Evolutionary conservation across 23 tunicate genomes (phyloP), one percentile per base, ranked within the genome.

Genomic region (Pegea sp.): DNA sequence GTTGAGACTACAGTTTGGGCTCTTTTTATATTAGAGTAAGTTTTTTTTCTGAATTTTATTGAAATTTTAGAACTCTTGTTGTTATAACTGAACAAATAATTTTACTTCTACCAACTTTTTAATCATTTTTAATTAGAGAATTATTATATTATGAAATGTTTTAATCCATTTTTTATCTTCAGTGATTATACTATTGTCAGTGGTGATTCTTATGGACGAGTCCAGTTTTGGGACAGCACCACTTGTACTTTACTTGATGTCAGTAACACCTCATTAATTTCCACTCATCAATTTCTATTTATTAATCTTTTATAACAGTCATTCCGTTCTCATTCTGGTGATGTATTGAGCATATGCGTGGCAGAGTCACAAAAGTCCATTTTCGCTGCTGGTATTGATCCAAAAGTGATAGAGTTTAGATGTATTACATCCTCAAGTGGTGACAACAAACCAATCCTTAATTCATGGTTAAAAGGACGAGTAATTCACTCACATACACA

Each of bases 151-250:
- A n/a, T n/a, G n/a, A n/a, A n/a, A n/a, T 38, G 13, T 38, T 16
- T 38, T 8, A 16, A 11, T 16, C 46, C 46, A 11, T 38, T 38
- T 38, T 16, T 38, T 8, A 16, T 38, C 11, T 44, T 26, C 34
- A 74, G 93, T 20, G 69, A 80, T 54, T 52, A 55, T 48, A 80
- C 93, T 8, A 58, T 80, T 21, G 67, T 80, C 21, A 80, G 93
- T 46, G 93, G 93, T 19, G 93, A 80, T 55, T 80, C 93, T 0
- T 57, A 34, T 3, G 93, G 93, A 0, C 46, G 70, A 60, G 73
- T 80, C 24, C 67, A 66, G 49, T 80, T 80, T 61, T 80, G 79
- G 79, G 56, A 80, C 49, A 68, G 79, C 33, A 80, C 61, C 42
- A 71, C 71, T 34, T 69, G 49, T 1, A 71, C 93, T 13, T 48